Evolutionary conservation across 2,113 vertebrate species (phyloP).

Genomic region (Atherinomorus stipes): DNA sequence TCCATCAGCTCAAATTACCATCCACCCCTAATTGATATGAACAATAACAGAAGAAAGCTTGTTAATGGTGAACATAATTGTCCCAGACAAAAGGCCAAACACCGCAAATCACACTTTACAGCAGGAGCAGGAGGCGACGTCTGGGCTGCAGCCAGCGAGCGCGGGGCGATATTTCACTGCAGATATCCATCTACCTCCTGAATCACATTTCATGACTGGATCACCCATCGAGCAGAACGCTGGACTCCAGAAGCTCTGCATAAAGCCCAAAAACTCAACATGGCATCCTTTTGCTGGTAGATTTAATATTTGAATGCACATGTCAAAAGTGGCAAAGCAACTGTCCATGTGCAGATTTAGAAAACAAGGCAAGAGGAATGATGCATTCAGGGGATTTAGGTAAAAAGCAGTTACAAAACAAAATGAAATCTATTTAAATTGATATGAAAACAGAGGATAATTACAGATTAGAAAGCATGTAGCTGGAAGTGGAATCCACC

Average conservation of each 20-base stretch:
- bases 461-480: too few relatives aligned
- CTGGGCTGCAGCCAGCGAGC: conserved; percentile 65
- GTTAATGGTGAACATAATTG: conserved; percentile 86
- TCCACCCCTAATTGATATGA: conserved; percentile 89
- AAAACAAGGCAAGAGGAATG: neutral
- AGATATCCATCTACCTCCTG: conserved; percentile 73
- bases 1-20: conserved; percentile 88
- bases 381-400: neutral
- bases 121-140: conserved; percentile 66
- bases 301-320: neutral
- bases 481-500: neutral
- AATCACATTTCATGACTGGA: conserved; percentile 70
- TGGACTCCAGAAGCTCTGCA: conserved; percentile 20
- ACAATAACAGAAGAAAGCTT: conserved; percentile 89
- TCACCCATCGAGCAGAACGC: conserved; percentile 37
- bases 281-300: neutral
- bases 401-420: neutral
- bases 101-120: conserved; percentile 64
- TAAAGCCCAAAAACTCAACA: conserved; percentile 19
- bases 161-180: conserved; percentile 50
- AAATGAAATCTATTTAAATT: too few relatives aligned
- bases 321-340: neutral
- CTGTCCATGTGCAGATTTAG: too few relatives aligned
- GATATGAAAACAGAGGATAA: too few relatives aligned
- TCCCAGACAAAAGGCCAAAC: conserved; percentile 70